Conservation (phyloP, 1,140 invertebrate species). For the Zophobas atratus region DNA sequence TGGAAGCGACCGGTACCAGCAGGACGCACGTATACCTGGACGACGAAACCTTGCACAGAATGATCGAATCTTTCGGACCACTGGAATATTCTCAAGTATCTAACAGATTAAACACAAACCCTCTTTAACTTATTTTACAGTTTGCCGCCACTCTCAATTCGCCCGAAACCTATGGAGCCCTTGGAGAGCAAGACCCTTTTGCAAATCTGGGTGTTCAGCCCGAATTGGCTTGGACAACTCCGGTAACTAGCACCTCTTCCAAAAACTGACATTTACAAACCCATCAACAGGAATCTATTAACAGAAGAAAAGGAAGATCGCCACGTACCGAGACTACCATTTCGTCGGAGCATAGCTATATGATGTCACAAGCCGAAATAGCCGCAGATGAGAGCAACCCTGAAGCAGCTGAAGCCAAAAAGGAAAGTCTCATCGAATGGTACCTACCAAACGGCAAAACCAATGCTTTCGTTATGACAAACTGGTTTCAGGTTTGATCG, state of each 20-base stretch:
- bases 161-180: neutral
- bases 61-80: conserved; percentile 23
- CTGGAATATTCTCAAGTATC: conserved; percentile 16
- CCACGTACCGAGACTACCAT: neutral
- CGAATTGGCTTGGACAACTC: neutral
- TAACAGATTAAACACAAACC: neutral
- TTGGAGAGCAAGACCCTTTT: conserved; percentile 4
- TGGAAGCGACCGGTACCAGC: conserved; percentile 2
- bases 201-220: neutral
- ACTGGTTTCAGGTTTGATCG: conserved; percentile 61
- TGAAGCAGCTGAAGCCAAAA: conserved; percentile 9
- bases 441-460: neutral
- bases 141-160: conserved; percentile 11
- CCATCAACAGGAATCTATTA: conserved; percentile 4
- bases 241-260: neutral
- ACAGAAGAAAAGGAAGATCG: conserved; percentile 20
- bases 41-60: conserved; percentile 23
- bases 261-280: neutral
- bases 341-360: neutral
- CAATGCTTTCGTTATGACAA: neutral
- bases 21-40: conserved; percentile 14
- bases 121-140: conserved; percentile 5
- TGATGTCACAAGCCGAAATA: neutral
- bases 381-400: conserved; percentile 1
- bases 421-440: conserved; percentile 21